phyloP scores from a whole-genome alignment of 2,113 vertebrate genomes.

The Hippocampus mohnikei region DNA sequence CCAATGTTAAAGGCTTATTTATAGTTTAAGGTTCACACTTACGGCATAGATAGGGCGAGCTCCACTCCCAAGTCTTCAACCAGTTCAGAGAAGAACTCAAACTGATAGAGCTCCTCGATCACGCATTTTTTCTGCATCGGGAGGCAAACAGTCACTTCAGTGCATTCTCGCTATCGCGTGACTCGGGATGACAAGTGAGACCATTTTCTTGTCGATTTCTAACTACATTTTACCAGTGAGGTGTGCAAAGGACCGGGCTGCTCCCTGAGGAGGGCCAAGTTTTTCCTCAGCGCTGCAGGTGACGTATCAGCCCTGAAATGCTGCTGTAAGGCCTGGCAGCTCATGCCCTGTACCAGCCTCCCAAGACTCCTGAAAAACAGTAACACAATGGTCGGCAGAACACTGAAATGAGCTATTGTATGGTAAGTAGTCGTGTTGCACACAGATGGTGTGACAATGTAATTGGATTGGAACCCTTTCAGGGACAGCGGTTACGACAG shows the following conservation, averaged over 20 bases:
- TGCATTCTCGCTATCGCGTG: background rate
- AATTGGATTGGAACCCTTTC: background rate
- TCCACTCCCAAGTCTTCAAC: constrained; percentile 67
- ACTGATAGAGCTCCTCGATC: constrained; percentile 58
- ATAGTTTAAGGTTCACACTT: constrained; percentile 41
- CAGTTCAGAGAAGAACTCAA: constrained; percentile 67
- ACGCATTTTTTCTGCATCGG: constrained; percentile 72
- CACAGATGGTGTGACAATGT: background rate
- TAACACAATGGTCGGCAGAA: background rate
- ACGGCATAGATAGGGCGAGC: constrained; percentile 73
- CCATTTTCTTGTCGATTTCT: background rate
- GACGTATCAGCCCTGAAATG: constrained; percentile 29
- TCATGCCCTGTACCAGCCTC: constrained; percentile 65
- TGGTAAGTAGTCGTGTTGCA: background rate
- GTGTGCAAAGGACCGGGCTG: constrained; percentile 68
- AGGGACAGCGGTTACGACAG: no score
- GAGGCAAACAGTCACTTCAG: constrained; percentile 4
- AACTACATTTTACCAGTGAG: constrained; percentile 61
- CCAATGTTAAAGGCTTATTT: background rate
- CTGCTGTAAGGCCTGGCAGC: constrained; percentile 53
- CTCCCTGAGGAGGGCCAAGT: constrained; percentile 60
- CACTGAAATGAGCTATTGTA: background rate
- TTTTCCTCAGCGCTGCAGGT: constrained; percentile 19
- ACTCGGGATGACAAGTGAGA: background rate
- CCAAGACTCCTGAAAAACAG: constrained; percentile 62